These are phyloP conservation scores for Sepiola atlantica DNA, from an alignment of 2,888 invertebrate species.

Conservation along the genomic window DNA sequence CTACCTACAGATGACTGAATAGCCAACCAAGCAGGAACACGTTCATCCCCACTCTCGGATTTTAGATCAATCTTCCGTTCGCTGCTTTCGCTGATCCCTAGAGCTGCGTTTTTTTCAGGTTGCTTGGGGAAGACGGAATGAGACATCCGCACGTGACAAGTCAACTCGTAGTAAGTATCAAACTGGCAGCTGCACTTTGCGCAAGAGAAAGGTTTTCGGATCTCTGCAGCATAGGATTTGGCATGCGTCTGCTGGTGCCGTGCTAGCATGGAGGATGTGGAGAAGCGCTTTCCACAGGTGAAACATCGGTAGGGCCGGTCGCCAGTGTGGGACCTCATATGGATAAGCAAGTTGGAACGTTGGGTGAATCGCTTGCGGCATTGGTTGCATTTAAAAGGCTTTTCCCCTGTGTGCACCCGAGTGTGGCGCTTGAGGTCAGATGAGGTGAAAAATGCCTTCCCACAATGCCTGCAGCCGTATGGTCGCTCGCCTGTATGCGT, in stretches of 20 bases:
- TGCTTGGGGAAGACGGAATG: not conserved
- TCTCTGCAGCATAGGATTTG: not conserved
- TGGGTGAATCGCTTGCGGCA: constrained; percentile 42
- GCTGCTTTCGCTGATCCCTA: not conserved
- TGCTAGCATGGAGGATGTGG: constrained; percentile 39
- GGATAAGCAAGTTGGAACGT: constrained; percentile 43
- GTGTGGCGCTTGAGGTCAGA: constrained; percentile 43
- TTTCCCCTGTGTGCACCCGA: constrained; percentile 41
- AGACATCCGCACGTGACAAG: not conserved
- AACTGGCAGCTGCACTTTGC: constrained; percentile 10
- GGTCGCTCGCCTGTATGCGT: constrained; percentile 35
- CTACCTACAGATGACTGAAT: not conserved
- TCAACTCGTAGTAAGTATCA: not conserved
- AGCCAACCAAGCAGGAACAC: not conserved
- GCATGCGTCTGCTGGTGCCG: constrained; percentile 38
- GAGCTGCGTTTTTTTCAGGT: not conserved
- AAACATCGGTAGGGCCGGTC: constrained; percentile 40
- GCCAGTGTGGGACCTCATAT: constrained; percentile 41
- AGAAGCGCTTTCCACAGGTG: not conserved
- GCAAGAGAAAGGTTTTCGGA: not conserved
- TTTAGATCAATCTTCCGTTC: not conserved
- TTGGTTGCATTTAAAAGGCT: constrained; percentile 46
- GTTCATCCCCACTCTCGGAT: not conserved
- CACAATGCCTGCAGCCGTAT: constrained; percentile 42
- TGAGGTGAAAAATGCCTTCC: constrained; percentile 45